phyloP scores from a whole-genome alignment of 2,113 vertebrate species.

The Eurypyga helias region DNA sequence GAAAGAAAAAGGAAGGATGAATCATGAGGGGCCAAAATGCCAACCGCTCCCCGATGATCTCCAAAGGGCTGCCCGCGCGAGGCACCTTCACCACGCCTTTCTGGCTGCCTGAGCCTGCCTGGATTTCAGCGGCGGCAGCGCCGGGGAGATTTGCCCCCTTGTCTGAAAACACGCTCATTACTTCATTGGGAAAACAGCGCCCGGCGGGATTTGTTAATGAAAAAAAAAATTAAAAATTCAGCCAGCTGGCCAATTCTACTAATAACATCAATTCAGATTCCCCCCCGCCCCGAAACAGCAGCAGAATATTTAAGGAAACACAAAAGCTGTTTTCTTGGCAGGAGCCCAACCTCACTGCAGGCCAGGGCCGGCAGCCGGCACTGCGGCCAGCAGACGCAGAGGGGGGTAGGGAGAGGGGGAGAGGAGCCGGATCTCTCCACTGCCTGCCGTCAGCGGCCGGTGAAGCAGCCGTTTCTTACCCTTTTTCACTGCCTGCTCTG shows the following conservation, averaged over 20 bases:
- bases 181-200: background rate
- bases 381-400: background rate
- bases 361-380: fast-evolving
- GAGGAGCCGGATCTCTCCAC: background rate
- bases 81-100: background rate
- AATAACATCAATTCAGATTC: background rate
- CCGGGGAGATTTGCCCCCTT: background rate
- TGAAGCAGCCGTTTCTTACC: background rate
- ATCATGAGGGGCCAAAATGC: fast-evolving
- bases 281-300: background rate
- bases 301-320: slow-evolving; percentile 14
- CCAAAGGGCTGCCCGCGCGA: background rate
- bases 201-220: background rate
- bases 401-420: background rate
- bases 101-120: background rate
- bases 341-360: background rate
- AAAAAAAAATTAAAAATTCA: background rate
- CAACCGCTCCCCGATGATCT: fast-evolving
- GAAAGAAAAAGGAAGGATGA: background rate
- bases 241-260: background rate
- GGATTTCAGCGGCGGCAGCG: background rate
- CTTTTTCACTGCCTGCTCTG: background rate
- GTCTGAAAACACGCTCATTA: background rate
- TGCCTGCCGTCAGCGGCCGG: fast-evolving
- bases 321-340: slow-evolving; percentile 45